A percentile compares a stretch with the other conserved stretches of the same genome.
phyloP scores from a whole-genome alignment of 2,888 invertebrate genomes.

The Timema podura region DNA sequence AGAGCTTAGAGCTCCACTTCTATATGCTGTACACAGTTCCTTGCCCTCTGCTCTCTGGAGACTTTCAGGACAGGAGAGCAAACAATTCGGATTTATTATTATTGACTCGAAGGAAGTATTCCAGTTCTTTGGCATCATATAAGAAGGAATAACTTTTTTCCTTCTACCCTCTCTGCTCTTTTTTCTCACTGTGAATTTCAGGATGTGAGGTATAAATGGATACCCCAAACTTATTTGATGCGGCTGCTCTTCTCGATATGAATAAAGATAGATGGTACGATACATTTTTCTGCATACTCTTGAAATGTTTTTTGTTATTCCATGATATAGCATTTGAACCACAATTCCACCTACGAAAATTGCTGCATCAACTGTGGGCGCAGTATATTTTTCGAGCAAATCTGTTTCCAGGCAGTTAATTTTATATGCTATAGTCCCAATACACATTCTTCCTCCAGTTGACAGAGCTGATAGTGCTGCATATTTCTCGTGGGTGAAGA shows the following conservation, averaged over 20 bases:
- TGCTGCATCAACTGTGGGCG: too few species aligned
- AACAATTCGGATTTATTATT: background rate
- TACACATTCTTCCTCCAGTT: too few species aligned
- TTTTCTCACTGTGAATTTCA: background rate
- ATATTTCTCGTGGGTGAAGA: too few species aligned
- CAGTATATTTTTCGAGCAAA: too few species aligned
- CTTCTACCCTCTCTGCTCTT: background rate
- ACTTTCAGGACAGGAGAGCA: background rate
- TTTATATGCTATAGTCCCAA: too few species aligned
- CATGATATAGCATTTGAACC: slow-evolving; percentile 12
- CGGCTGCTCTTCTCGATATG: background rate
- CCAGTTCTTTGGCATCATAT: background rate
- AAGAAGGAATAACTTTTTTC: background rate
- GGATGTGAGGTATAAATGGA: background rate
- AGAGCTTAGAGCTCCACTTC: background rate
- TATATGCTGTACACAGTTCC: background rate
- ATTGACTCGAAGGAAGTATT: background rate
- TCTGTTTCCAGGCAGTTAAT: too few species aligned
- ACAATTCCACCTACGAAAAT: too few species aligned
- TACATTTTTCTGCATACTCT: background rate
- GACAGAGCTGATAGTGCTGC: too few species aligned
- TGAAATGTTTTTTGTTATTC: background rate
- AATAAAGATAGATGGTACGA: background rate
- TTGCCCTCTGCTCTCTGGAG: slow-evolving; percentile 3
- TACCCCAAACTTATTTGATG: slow-evolving; percentile 9